Evolutionary conservation across 2,888 invertebrate species (phyloP).

Genomic region (Isoperla grammatica): DNA sequence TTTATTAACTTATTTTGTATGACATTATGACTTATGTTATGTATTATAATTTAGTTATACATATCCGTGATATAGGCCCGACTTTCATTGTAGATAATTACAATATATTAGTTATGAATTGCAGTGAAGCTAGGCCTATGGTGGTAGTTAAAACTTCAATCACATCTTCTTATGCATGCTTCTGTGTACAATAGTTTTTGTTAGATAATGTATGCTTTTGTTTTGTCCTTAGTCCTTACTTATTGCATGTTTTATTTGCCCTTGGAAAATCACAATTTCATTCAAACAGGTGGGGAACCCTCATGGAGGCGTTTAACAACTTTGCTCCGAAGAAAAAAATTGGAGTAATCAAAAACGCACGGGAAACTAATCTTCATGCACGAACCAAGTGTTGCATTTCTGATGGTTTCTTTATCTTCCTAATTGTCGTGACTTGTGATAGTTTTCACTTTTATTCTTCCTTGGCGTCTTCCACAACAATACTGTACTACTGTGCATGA

Average conservation of each 20-base stretch:
- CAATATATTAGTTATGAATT: too few relatives aligned
- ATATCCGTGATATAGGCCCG: slow-evolving; percentile 2
- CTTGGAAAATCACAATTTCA: slow-evolving; percentile 16
- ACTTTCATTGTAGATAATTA: too few relatives aligned
- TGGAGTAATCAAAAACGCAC: background rate
- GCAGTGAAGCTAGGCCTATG: too few relatives aligned
- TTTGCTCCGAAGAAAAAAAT: slow-evolving; percentile 7
- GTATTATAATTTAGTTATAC: background rate
- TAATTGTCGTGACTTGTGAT: background rate
- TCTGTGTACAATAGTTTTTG: background rate
- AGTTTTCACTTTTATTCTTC: background rate
- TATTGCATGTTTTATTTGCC: slow-evolving; percentile 13
- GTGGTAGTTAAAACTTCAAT: background rate
- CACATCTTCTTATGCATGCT: slow-evolving; percentile 1
- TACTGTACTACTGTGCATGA: too few relatives aligned
- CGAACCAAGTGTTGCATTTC: background rate
- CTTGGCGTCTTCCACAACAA: too few relatives aligned
- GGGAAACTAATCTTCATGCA: background rate
- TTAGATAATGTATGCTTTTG: background rate
- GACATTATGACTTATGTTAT: background rate
- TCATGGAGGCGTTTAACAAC: slow-evolving; percentile 5
- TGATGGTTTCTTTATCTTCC: background rate
- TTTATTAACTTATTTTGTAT: background rate
- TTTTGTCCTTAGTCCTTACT: background rate
- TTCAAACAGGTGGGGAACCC: slow-evolving; percentile 21